Conservation (phyloP, 2,888 invertebrate genomes). For the Malachius bipustulatus region DNA sequence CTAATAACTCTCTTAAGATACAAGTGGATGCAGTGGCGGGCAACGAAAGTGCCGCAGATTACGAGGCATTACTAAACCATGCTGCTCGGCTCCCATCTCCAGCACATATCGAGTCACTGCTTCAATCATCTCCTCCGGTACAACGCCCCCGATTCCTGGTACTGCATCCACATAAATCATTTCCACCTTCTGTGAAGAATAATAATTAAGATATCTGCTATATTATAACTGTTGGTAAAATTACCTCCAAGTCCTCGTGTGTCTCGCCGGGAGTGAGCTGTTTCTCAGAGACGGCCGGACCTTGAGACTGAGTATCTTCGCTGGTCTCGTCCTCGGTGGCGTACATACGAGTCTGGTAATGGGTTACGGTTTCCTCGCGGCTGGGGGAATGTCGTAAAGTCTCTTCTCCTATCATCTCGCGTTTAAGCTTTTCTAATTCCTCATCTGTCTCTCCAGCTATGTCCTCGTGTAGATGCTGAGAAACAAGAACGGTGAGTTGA, state of each 20-base stretch:
- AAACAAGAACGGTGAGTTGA: conserved; percentile 4
- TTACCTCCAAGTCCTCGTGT: too few species aligned
- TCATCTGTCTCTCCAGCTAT: conserved; percentile 25
- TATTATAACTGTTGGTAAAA: too few species aligned
- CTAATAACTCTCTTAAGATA: too few species aligned
- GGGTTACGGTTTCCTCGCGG: too few species aligned
- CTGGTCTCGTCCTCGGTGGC: too few species aligned
- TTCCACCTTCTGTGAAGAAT: too few species aligned
- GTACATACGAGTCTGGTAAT: too few species aligned
- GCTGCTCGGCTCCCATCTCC: conserved; percentile 44
- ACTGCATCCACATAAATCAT: conserved; percentile 36
- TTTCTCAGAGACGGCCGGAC: too few species aligned
- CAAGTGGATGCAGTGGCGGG: too few species aligned
- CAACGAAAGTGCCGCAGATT: conserved; percentile 58
- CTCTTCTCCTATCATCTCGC: conserved; percentile 23
- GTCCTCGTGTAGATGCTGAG: conserved; percentile 24
- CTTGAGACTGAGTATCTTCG: too few species aligned
- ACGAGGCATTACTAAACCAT: conserved; percentile 56
- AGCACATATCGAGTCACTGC: conserved; percentile 44
- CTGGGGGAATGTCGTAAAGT: conserved; percentile 18
- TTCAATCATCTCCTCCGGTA: conserved; percentile 40
- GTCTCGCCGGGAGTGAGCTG: too few species aligned
- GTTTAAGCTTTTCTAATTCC: conserved; percentile 27
- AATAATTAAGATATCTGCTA: too few species aligned
- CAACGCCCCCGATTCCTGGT: conserved; percentile 48